phyloP scores from a whole-genome alignment of 2,888 invertebrate genomes.

The Erebia ligea region DNA sequence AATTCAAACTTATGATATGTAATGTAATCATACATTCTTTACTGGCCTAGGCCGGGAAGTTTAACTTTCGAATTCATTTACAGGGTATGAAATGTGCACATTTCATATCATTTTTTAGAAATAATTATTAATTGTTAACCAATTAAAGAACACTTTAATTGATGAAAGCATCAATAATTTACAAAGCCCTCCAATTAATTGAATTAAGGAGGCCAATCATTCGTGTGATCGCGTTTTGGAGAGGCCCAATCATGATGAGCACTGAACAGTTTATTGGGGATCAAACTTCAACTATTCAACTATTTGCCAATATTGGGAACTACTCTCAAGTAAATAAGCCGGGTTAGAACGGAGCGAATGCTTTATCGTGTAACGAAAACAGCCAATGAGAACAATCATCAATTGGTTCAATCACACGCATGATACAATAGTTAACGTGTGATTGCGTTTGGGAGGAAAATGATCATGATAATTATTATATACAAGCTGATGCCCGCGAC shows the following conservation, averaged over 20 bases:
- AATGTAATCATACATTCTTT: too few relatives aligned
- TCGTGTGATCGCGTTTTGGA: neutral
- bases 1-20: too few relatives aligned
- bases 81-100: too few relatives aligned
- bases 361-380: neutral
- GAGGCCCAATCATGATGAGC: neutral
- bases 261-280: neutral
- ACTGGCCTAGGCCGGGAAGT: too few relatives aligned
- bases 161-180: neutral
- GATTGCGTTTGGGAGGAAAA: neutral
- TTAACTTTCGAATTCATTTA: too few relatives aligned
- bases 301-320: conserved; percentile 7
- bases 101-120: too few relatives aligned
- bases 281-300: neutral
- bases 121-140: too few relatives aligned
- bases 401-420: neutral
- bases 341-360: neutral
- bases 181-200: conserved; percentile 1
- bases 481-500: neutral
- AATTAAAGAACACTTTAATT: neutral
- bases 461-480: too few relatives aligned
- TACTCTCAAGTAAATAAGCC: neutral
- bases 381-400: neutral
- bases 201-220: conserved; percentile 6
- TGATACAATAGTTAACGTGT: neutral